Conservation (phyloP, 2,797 vertebrate species). For the Crenichthys baileyi region DNA sequence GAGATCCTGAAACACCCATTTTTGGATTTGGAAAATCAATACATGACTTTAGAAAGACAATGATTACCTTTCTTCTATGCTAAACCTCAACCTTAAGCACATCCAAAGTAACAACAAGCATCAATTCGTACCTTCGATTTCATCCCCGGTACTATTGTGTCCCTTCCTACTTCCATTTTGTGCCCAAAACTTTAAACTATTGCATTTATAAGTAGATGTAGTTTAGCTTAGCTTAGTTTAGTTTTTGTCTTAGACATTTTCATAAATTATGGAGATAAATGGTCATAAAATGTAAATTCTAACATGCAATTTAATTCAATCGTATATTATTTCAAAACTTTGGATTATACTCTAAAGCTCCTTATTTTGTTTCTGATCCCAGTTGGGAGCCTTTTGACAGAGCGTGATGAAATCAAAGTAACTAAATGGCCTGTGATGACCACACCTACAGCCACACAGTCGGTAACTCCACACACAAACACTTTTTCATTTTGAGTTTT, state of each 20-base stretch:
- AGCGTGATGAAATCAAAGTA: neutral
- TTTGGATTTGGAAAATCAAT: no score
- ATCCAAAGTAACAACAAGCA: neutral
- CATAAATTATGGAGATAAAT: no score
- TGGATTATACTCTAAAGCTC: neutral
- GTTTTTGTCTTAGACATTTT: neutral
- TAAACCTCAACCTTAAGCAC: neutral
- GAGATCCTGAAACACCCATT: neutral
- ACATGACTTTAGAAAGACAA: no score
- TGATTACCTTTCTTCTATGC: no score
- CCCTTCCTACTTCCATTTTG: neutral
- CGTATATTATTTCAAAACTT: neutral
- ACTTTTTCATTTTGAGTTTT: no score
- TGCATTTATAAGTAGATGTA: neutral
- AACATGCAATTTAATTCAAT: neutral
- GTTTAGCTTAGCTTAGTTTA: neutral
- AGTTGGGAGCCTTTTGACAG: neutral
- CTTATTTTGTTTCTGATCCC: neutral
- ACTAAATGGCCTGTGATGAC: neutral
- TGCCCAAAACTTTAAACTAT: neutral
- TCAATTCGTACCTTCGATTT: neutral
- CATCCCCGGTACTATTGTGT: neutral
- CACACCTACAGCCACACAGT: no score
- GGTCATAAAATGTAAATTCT: neutral
- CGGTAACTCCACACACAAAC: no score